A percentile compares a stretch with the other conserved stretches of the same genome.
These are phyloP conservation scores for Dromius quadrimaculatus DNA, from an alignment of 2,888 invertebrate species.

Conservation along the genomic window DNA sequence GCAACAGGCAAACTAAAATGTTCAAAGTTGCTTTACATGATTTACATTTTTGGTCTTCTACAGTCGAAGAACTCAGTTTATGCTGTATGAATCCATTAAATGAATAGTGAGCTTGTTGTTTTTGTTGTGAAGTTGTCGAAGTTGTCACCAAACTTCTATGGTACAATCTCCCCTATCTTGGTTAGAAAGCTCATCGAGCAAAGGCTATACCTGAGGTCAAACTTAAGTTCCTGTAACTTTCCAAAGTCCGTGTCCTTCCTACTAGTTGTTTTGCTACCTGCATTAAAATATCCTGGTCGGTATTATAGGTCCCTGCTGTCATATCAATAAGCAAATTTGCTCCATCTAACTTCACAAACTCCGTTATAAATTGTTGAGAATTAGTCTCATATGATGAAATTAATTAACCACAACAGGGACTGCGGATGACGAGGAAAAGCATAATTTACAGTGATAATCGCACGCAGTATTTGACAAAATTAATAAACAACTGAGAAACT, in stretches of 20 bases:
- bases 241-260: not conserved
- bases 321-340: conserved; percentile 26
- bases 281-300: conserved; percentile 34
- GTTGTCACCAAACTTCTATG: not conserved
- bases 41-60: too few relatives aligned
- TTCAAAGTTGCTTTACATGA: too few relatives aligned
- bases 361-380: conserved; percentile 3
- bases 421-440: too few relatives aligned
- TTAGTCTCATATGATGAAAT: not conserved
- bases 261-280: conserved; percentile 32
- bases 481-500: too few relatives aligned
- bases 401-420: too few relatives aligned
- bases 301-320: conserved; percentile 35
- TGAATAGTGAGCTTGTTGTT: too few relatives aligned
- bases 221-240: conserved; percentile 14
- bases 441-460: too few relatives aligned
- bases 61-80: too few relatives aligned
- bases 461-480: too few relatives aligned
- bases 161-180: too few relatives aligned
- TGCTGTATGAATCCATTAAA: too few relatives aligned
- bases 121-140: too few relatives aligned
- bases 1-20: not conserved
- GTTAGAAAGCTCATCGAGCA: not conserved
- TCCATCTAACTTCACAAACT: conserved; percentile 11
- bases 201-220: conserved; percentile 1